These are phyloP conservation scores for Charaxes varanes DNA, from an alignment of 1,140 invertebrate species.

Conservation along the genomic window DNA sequence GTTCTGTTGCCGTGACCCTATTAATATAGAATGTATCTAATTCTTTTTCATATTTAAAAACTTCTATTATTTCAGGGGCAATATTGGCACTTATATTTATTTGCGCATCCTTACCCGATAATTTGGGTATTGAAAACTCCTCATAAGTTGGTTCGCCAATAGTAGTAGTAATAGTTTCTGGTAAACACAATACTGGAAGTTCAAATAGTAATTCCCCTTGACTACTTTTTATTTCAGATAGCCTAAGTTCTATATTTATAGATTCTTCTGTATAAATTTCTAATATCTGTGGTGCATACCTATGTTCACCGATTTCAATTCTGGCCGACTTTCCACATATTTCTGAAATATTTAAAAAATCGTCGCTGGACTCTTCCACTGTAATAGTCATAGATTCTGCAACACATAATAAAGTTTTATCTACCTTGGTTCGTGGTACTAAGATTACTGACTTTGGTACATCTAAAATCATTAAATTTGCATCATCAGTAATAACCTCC, in stretches of 20 bases:
- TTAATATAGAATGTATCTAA: background rate
- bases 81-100: slow-evolving; percentile 1
- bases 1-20: background rate
- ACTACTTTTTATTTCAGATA: background rate
- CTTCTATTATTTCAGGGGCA: slow-evolving; percentile 7
- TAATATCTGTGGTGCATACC: background rate
- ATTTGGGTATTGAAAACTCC: background rate
- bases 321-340: background rate
- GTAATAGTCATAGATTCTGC: slow-evolving; percentile 10
- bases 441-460: slow-evolving; percentile 8
- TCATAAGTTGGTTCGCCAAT: background rate
- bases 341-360: background rate
- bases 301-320: background rate
- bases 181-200: background rate
- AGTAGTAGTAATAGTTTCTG: background rate
- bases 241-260: background rate
- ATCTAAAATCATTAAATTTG: slow-evolving; percentile 14
- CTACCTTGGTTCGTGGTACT: slow-evolving; percentile 2
- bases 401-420: slow-evolving; percentile 9
- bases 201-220: background rate
- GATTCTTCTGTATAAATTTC: background rate
- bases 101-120: background rate
- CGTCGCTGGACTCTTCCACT: slow-evolving; percentile 4
- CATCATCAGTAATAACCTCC: slow-evolving; percentile 25
- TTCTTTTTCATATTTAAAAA: background rate